Evolutionary conservation across 2,888 invertebrate species (phyloP).

Genomic region (Stomorhina lunata): DNA sequence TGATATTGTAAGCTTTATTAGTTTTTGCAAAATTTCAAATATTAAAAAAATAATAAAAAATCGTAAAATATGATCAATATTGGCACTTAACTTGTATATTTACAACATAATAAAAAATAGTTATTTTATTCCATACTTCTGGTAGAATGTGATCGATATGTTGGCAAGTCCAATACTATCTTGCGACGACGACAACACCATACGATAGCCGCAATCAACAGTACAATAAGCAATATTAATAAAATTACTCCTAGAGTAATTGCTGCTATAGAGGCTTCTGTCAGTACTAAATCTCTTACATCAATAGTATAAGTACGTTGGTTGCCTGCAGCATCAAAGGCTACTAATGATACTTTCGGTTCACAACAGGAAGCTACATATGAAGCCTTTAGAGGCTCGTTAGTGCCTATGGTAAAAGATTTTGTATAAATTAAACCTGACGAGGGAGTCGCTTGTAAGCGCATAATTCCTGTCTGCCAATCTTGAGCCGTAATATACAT

Average conservation of each 20-base stretch:
- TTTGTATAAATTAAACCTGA: slow-evolving; percentile 83
- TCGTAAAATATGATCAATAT: no score
- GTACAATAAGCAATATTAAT: slow-evolving; percentile 83
- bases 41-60: no score
- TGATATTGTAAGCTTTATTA: no score
- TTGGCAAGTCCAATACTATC: slow-evolving; percentile 83
- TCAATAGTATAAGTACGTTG: slow-evolving; percentile 84
- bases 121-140: slow-evolving; percentile 74
- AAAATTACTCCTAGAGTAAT: slow-evolving; percentile 85
- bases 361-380: slow-evolving; percentile 88
- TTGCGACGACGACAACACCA: slow-evolving; percentile 83
- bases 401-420: slow-evolving; percentile 85
- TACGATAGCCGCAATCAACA: slow-evolving; percentile 82
- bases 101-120: no score
- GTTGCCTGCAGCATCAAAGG: slow-evolving; percentile 86
- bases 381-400: slow-evolving; percentile 84
- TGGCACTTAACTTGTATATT: slow-evolving; percentile 3
- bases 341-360: slow-evolving; percentile 84
- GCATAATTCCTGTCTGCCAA: slow-evolving; percentile 83
- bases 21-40: no score
- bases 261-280: slow-evolving; percentile 84
- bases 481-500: slow-evolving; percentile 86
- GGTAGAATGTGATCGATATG: slow-evolving; percentile 80
- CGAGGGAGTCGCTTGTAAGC: slow-evolving; percentile 83
- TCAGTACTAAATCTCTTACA: slow-evolving; percentile 80